A percentile compares a stretch with the other conserved stretches of the same genome.
Evolutionary conservation across 37 sponge, comb jelly and placozoan species (phyloP).

Genomic region (Mnemiopsis leidyi): DNA sequence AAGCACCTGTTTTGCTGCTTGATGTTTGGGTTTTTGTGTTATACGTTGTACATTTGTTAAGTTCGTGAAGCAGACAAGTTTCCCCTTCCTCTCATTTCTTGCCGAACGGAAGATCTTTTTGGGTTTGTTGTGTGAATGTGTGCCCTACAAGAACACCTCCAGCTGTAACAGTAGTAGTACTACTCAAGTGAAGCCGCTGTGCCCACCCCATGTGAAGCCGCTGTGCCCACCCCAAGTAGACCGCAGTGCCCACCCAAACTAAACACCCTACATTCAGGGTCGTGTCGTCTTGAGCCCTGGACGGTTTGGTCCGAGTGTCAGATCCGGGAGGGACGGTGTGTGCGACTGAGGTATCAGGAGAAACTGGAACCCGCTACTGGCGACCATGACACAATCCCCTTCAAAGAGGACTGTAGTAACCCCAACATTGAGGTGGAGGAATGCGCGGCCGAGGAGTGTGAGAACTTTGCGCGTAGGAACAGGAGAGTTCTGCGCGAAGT

Average conservation of each 20-base stretch:
- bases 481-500: not conserved
- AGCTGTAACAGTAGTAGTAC: no score
- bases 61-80: no score
- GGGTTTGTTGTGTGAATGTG: not conserved
- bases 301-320: constrained; percentile 13
- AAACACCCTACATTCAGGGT: not conserved
- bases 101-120: not conserved
- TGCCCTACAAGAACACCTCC: not conserved
- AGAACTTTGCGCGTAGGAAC: not conserved
- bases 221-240: not conserved
- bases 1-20: no score
- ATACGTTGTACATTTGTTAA: no score
- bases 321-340: constrained; percentile 8
- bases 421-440: constrained; percentile 24
- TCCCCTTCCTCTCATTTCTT: no score
- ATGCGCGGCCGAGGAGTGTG: not conserved
- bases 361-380: constrained; percentile 12
- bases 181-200: no score
- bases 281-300: constrained; percentile 13
- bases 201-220: not conserved
- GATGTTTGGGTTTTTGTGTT: no score
- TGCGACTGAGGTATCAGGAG: not conserved
- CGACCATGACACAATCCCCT: constrained; percentile 8
- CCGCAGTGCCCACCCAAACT: not conserved
- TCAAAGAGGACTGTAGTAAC: not conserved